phyloP scores from a whole-genome alignment of 2,113 vertebrate genomes.

The Labeo rohita region DNA sequence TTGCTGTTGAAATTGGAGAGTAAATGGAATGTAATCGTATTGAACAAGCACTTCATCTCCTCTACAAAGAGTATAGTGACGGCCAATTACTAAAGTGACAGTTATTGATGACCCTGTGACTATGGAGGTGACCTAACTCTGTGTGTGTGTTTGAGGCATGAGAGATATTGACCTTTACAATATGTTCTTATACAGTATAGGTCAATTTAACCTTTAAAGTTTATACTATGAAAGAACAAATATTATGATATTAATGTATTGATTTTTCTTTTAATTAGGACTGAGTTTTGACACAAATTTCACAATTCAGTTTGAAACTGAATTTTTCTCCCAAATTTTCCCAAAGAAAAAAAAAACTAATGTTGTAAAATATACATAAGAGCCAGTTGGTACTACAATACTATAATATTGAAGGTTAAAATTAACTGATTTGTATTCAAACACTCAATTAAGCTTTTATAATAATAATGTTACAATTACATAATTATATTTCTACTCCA shows the following conservation, averaged over 20 bases:
- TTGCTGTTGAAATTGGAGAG: conserved; percentile 55
- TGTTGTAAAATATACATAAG: too few species aligned
- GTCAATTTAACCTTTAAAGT: neutral
- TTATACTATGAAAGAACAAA: too few species aligned
- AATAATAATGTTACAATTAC: too few species aligned
- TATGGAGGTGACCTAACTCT: neutral
- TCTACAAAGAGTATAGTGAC: conserved; percentile 6
- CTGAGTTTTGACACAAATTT: too few species aligned
- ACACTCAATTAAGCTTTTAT: too few species aligned
- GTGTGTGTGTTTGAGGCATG: neutral
- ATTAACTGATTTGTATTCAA: too few species aligned
- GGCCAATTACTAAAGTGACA: conserved; percentile 38
- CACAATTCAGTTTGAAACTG: too few species aligned
- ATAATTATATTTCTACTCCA: too few species aligned
- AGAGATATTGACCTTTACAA: neutral
- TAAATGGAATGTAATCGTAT: conserved; percentile 63
- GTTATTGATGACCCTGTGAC: conserved; percentile 41
- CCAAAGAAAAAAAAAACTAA: too few species aligned
- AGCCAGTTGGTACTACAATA: too few species aligned
- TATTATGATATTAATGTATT: neutral
- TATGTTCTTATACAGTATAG: neutral
- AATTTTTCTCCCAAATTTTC: too few species aligned
- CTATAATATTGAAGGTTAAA: too few species aligned
- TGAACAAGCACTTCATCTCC: conserved; percentile 50
- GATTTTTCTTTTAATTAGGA: neutral